Evolutionary conservation across 2,888 invertebrate genomes (phyloP).

Genomic region (Tenodera sinensis): DNA sequence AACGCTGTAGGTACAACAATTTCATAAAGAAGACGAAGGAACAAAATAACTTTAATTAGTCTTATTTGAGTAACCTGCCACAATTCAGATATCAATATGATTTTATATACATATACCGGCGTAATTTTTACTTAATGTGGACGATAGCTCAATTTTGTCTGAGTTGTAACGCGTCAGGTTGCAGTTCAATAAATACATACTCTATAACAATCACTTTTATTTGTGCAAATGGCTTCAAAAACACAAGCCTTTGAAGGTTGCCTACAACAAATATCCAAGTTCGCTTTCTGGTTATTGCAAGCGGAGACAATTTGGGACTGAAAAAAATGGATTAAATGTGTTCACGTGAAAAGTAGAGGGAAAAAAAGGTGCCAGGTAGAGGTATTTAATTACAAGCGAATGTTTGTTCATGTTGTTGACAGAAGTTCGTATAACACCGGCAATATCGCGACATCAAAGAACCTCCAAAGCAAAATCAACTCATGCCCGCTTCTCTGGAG

Average conservation of each 20-base stretch:
- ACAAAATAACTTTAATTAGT: too few relatives aligned
- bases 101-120: too few relatives aligned
- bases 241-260: not conserved
- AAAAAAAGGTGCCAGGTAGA: not conserved
- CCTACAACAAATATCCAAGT: not conserved
- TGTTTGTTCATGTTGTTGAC: not conserved
- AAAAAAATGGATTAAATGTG: not conserved
- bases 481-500: not conserved
- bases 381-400: not conserved
- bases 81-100: too few relatives aligned
- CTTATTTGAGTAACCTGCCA: too few relatives aligned
- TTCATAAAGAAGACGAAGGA: too few relatives aligned
- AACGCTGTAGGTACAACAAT: too few relatives aligned
- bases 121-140: too few relatives aligned
- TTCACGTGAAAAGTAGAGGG: not conserved
- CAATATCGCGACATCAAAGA: not conserved
- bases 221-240: too few relatives aligned
- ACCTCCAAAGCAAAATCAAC: not conserved
- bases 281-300: not conserved
- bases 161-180: too few relatives aligned
- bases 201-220: too few relatives aligned
- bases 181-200: too few relatives aligned
- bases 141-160: too few relatives aligned
- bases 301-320: not conserved
- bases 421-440: not conserved